A percentile compares a stretch with the other conserved stretches of the same genome.
These are phyloP conservation scores for Phodopus roborovskii DNA, from an alignment of 2,113 vertebrate species.

Conservation along the genomic window DNA sequence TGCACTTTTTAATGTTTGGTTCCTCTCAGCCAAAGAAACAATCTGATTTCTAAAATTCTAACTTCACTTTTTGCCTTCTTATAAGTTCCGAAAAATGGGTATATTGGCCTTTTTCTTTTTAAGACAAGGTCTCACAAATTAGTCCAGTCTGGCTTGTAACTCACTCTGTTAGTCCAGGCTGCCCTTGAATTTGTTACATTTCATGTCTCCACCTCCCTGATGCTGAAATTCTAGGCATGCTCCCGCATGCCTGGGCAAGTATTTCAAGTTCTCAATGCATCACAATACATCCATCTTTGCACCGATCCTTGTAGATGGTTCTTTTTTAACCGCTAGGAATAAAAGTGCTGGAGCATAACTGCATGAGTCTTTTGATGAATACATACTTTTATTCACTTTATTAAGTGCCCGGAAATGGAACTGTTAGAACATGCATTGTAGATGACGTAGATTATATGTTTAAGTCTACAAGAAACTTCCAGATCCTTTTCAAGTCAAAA, in stretches of 20 bases:
- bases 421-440: neutral
- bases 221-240: neutral
- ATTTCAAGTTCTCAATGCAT: neutral
- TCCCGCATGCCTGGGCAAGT: neutral
- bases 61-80: slow-evolving; percentile 22
- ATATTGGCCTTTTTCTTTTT: neutral
- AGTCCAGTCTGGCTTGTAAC: neutral
- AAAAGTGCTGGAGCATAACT: neutral
- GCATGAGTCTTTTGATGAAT: neutral
- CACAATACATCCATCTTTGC: neutral
- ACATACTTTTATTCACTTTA: neutral
- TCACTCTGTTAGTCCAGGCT: neutral
- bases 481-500: neutral
- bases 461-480: neutral
- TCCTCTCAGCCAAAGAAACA: neutral
- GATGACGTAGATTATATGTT: neutral
- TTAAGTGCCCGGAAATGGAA: neutral
- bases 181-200: neutral
- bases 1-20: too few relatives aligned
- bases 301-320: neutral
- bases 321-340: neutral
- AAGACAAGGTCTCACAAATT: neutral
- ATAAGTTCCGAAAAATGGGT: slow-evolving; percentile 2
- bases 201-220: neutral
- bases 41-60: neutral